Conservation (phyloP, 2,797 vertebrate species). For the Cossypha polioptera region DNA sequence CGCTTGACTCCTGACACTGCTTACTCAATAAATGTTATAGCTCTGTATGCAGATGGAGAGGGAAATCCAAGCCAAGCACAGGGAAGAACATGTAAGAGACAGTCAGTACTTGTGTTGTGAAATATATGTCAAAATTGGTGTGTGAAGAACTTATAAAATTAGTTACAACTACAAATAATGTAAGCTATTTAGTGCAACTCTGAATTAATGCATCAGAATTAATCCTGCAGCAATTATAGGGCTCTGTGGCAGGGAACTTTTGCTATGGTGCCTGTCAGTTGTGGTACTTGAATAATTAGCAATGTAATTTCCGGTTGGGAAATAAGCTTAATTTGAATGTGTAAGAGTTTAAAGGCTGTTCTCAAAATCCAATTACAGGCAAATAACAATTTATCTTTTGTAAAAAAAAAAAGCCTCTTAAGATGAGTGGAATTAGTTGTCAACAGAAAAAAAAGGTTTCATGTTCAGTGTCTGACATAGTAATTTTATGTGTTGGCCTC, state of each 20-base stretch:
- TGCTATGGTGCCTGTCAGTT: neutral
- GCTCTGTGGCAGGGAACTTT: neutral
- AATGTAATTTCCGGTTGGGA: neutral
- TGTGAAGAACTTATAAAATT: neutral
- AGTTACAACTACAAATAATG: neutral
- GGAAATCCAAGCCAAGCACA: slow-evolving; percentile 78
- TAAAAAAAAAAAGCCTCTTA: neutral
- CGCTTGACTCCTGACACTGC: slow-evolving; percentile 87
- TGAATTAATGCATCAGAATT: neutral
- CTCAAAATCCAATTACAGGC: neutral
- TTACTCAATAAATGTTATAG: slow-evolving; percentile 84
- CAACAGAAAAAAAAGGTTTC: neutral
- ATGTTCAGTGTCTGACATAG: neutral
- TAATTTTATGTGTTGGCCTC: neutral
- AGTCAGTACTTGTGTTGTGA: neutral
- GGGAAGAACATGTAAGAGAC: slow-evolving; percentile 88
- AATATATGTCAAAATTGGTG: neutral
- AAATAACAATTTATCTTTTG: neutral
- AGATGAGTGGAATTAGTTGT: neutral
- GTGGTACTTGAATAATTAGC: neutral
- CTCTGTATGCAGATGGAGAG: slow-evolving; percentile 88
- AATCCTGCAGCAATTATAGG: neutral
- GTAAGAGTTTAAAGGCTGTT: neutral
- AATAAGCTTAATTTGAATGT: neutral
- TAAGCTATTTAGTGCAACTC: neutral